Evolutionary conservation across 2,797 vertebrate genomes (phyloP), one percentile per base, ranked within the genome.

Genomic region (Oryzias sinensis): DNA sequence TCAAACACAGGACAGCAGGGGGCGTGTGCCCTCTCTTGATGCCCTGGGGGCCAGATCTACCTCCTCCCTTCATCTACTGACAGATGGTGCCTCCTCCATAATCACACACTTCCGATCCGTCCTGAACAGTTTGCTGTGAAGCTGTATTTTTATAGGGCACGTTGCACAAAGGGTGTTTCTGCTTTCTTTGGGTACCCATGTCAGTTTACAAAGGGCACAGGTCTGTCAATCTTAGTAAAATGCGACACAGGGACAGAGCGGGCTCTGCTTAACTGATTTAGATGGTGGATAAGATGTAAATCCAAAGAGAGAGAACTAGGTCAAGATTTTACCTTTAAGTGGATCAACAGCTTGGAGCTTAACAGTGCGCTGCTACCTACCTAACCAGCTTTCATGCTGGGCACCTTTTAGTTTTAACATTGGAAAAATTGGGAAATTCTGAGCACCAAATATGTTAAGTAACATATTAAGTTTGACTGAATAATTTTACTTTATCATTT

Each of bases 261-360:
- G 68, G 45, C 64, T 76, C 71, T 65, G 65, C 68, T 76, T 51
- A 69, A 51, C 66, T 77, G 51, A 72, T 84, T 82, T 85, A 70
- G 62, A 59, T 70, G 74, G 68, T 67, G 16, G 50, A 86, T 81
- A 56, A 86, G 71, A 81, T 77, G 79, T 62, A 87, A 85, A 87
- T 86, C 81, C 76, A 62, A 60, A 58, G 77, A 74, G 71, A 74
- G 65, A 63, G 77, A 87, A 80, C 75, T 74, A 77, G 89, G 87
- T 86, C 84, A 84, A 85, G 75, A 81, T 82, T 81, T 88, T 76
- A 84, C 68, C 81, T 84, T 84, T 86, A 88, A 89, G 82, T 77
- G 72, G 82, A 86, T 88, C 67, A 88, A 79, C 73, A 81, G 78
- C 77, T 82, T 81, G 74, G 59, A 77, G 80, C 80, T 84, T 83